phyloP scores from a whole-genome alignment of 2,888 invertebrate genomes.

The Rhorus exstirpatorius region DNA sequence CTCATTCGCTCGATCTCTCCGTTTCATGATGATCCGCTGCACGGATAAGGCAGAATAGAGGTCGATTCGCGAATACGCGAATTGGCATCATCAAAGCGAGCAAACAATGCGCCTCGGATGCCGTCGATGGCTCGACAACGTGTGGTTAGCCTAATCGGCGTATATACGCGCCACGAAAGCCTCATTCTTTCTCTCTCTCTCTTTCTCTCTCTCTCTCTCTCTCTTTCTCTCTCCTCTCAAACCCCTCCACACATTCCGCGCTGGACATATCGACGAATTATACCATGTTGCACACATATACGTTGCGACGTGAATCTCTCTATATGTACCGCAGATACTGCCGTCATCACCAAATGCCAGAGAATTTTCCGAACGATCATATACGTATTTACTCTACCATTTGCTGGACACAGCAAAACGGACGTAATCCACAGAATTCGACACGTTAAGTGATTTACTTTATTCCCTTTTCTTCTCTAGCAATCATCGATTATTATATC shows the following conservation, averaged over 20 bases:
- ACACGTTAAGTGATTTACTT: slow-evolving; percentile 32
- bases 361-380: slow-evolving; percentile 70
- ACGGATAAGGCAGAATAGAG: slow-evolving; percentile 72
- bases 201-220: background rate
- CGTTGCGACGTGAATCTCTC: slow-evolving; percentile 29
- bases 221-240: slow-evolving; percentile 8
- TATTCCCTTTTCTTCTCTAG: slow-evolving; percentile 3
- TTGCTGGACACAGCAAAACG: slow-evolving; percentile 18
- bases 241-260: slow-evolving; percentile 44
- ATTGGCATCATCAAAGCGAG: slow-evolving; percentile 86
- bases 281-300: slow-evolving; percentile 42
- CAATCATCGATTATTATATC: slow-evolving; percentile 28
- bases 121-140: slow-evolving; percentile 85
- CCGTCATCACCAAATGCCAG: slow-evolving; percentile 64
- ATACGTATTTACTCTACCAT: slow-evolving; percentile 74
- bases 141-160: slow-evolving; percentile 86
- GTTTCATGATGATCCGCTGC: slow-evolving; percentile 66
- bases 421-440: slow-evolving; percentile 1
- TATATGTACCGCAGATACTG: slow-evolving; percentile 53
- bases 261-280: slow-evolving; percentile 55
- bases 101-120: slow-evolving; percentile 84
- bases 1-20: slow-evolving; percentile 36
- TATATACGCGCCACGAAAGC: slow-evolving; percentile 57
- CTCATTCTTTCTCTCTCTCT: background rate
- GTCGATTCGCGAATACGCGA: slow-evolving; percentile 80